These are phyloP conservation scores for Bimastos eiseni DNA, from an alignment of 2,888 invertebrate species.

Conservation along the genomic window DNA sequence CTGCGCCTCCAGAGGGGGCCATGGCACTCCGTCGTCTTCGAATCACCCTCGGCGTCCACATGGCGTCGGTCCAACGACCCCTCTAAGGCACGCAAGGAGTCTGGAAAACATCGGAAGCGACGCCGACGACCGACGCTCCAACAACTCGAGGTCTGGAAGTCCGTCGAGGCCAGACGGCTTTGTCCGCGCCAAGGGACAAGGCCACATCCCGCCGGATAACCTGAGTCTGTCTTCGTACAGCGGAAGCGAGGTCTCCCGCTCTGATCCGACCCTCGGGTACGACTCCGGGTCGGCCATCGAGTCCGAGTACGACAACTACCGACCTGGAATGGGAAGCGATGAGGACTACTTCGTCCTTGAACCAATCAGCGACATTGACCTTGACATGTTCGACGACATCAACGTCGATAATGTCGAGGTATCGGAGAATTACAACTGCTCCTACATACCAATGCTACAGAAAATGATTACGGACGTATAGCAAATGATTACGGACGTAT, in stretches of 20 bases:
- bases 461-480: slow-evolving; percentile 35
- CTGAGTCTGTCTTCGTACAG: slow-evolving; percentile 58
- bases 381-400: slow-evolving; percentile 60
- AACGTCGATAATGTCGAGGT: slow-evolving; percentile 59
- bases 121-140: slow-evolving; percentile 49
- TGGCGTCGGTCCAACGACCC: slow-evolving; percentile 46
- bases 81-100: slow-evolving; percentile 56
- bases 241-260: slow-evolving; percentile 60
- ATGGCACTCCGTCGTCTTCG: neutral
- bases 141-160: neutral
- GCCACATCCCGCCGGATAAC: slow-evolving; percentile 47
- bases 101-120: slow-evolving; percentile 60
- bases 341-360: slow-evolving; percentile 62
- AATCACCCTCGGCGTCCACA: slow-evolving; percentile 53
- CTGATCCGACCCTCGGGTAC: slow-evolving; percentile 57
- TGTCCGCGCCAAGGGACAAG: slow-evolving; percentile 44
- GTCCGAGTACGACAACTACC: slow-evolving; percentile 73
- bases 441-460: slow-evolving; percentile 51
- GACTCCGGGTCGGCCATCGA: slow-evolving; percentile 68
- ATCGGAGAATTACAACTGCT: slow-evolving; percentile 56
- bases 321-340: slow-evolving; percentile 64
- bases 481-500: slow-evolving; percentile 34
- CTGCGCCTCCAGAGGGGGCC: neutral
- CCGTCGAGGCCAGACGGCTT: neutral
- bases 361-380: slow-evolving; percentile 60